Evolutionary conservation across 2,113 vertebrate species (phyloP).

Genomic region (Lasiurus borealis): DNA sequence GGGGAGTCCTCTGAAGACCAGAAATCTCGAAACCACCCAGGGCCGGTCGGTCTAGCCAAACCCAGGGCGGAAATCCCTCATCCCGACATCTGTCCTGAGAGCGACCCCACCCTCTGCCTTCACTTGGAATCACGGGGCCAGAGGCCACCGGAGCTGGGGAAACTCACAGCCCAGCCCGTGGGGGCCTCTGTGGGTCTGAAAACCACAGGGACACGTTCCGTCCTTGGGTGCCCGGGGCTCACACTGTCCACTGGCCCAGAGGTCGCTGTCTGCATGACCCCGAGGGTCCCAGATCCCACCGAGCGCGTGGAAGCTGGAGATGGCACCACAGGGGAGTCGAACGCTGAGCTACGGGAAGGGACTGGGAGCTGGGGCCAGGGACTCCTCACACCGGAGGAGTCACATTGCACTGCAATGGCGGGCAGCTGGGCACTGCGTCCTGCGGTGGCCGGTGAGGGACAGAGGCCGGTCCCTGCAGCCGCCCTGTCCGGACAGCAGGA

Average conservation of each 20-base stretch:
- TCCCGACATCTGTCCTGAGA: not conserved
- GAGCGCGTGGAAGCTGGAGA: rapidly evolving
- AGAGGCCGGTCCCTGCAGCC: not conserved
- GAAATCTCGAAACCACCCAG: rapidly evolving
- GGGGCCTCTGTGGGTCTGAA: not conserved
- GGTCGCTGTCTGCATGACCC: not conserved
- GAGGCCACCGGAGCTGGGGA: not conserved
- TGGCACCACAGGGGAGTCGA: not conserved
- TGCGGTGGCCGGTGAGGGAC: not conserved
- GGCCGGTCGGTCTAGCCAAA: rapidly evolving
- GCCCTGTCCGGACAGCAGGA: not conserved
- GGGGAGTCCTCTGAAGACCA: not conserved
- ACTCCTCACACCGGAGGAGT: too few relatives aligned
- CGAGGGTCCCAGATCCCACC: rapidly evolving
- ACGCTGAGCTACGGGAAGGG: not conserved
- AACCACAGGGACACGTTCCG: rapidly evolving
- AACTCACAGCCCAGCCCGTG: not conserved
- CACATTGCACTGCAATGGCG: not conserved
- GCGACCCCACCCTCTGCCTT: not conserved
- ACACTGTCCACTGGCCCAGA: not conserved
- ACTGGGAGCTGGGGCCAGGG: not conserved
- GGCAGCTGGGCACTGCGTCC: not conserved
- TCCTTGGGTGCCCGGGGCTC: not conserved
- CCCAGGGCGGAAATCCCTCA: not conserved
- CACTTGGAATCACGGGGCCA: slow-evolving; percentile 16